Evolutionary conservation across 2,888 invertebrate genomes (phyloP).

Genomic region (Philonicus albiceps): DNA sequence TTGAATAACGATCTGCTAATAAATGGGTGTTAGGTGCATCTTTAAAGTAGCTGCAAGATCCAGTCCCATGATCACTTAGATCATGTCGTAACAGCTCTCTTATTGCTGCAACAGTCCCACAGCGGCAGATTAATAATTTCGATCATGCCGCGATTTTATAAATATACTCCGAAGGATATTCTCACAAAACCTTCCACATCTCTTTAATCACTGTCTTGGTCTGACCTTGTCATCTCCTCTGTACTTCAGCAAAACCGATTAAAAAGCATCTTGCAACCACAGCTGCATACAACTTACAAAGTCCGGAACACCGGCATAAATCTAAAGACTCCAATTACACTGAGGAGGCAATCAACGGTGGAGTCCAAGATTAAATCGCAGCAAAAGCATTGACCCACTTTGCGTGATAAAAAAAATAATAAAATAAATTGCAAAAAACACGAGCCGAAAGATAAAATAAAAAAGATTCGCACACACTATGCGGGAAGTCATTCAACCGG

Average conservation of each 20-base stretch:
- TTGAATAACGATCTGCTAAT: not conserved
- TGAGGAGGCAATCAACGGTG: not conserved
- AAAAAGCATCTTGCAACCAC: not conserved
- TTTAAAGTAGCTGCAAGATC: not conserved
- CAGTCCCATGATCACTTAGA: not conserved
- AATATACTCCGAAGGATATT: not conserved
- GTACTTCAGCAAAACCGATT: not conserved
- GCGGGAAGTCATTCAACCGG: constrained; percentile 12
- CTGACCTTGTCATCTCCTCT: not conserved
- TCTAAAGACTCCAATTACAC: not conserved
- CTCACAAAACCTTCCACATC: not conserved
- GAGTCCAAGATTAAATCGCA: constrained; percentile 26
- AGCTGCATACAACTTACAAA: not conserved
- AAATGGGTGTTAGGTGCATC: not conserved
- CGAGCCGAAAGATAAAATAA: not conserved
- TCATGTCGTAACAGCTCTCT: not conserved
- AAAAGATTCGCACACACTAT: not conserved
- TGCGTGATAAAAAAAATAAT: not conserved
- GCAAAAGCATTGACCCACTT: constrained; percentile 20
- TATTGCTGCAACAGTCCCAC: not conserved
- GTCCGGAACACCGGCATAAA: not conserved
- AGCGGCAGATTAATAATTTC: not conserved
- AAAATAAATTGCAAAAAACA: not conserved
- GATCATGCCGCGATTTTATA: not conserved
- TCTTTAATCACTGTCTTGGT: not conserved